Base-by-base conservation (phyloP, 2,888 invertebrate genomes). In the Apantesis nais region DNA sequence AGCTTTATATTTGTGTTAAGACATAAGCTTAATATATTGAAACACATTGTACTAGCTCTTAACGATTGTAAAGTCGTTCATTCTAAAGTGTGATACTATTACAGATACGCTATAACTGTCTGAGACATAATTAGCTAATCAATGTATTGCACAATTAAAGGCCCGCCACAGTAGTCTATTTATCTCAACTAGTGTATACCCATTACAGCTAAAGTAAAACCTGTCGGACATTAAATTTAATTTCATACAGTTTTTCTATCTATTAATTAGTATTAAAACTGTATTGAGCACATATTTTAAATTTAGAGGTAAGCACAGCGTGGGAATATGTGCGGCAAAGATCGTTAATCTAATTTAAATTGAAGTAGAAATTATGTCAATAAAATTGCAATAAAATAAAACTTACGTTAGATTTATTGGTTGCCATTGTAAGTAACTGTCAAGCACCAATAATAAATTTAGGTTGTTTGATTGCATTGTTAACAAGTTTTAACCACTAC, bases 41-140 rank as follows among this genome's bases (percentile, higher is more conserved):
- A 72, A 69, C 55, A 70, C 31, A 41, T 31, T 66, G 41, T 52
- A 66, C 62, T 69, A 81, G 62, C 60, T 37, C 62, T 66, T 62
- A 63, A 55, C 63, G 73, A 74, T 77, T 75, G 75, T 78, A 70
- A 66, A 70, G 72, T 73, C 60, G 68, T 39, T 74, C 67, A 44
- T 63, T 41, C 19, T 66, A 60, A 62, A 62, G 52, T 48, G 44
- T 61, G 64, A 72, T 77, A 74, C 70, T 74, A 69, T 78, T 72
- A 70, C 78, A 68, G 75, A 74, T 76, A 83, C 73, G 72, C 70
- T 72, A 66, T 66, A 68, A 74, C 72, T 65, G 39, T 39, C 60
- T 70, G 74, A 78, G 80, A 80, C 78, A 79, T 85, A 88, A 86
- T 86, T 85, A 89, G 85, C 87, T 86, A 88, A 88, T 85, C 78